These are phyloP conservation scores for Drosophila funebris DNA, from an alignment of 1,140 invertebrate species.

Conservation along the genomic window DNA sequence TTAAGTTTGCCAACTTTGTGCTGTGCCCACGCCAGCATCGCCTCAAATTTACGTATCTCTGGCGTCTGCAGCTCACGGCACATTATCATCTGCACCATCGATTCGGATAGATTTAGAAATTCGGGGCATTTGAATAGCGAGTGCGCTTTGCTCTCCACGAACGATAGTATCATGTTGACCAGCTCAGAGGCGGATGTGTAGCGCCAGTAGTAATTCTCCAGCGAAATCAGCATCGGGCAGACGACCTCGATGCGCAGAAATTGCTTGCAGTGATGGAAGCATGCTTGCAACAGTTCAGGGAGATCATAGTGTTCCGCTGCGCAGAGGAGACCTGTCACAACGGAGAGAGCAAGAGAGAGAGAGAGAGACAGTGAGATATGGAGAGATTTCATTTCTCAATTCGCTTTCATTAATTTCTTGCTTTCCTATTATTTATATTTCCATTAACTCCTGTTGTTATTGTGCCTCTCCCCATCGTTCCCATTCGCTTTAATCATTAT, in stretches of 20 bases:
- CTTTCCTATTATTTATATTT: no score
- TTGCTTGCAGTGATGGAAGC: conserved; percentile 97
- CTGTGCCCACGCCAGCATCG: conserved; percentile 95
- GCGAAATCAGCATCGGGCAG: conserved; percentile 94
- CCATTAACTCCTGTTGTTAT: no score
- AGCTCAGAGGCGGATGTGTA: conserved; percentile 96
- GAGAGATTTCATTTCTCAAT: background rate
- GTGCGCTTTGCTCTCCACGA: conserved; percentile 93
- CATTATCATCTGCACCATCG: conserved; percentile 98
- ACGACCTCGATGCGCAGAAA: conserved; percentile 96
- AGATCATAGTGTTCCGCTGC: conserved; percentile 97
- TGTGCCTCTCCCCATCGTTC: no score
- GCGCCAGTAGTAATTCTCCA: conserved; percentile 98
- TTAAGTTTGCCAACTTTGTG: conserved; percentile 90
- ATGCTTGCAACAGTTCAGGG: conserved; percentile 95
- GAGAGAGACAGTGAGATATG: no score
- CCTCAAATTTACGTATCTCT: conserved; percentile 96
- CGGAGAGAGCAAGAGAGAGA: no score
- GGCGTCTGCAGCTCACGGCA: conserved; percentile 92
- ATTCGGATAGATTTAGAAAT: conserved; percentile 94
- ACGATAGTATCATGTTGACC: conserved; percentile 96
- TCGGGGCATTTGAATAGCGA: conserved; percentile 92
- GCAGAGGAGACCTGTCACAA: conserved; percentile 89
- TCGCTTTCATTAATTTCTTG: background rate
- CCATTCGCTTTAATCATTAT: no score